Conservation (phyloP, 2,888 invertebrate species). For the Anodontia alba region DNA sequence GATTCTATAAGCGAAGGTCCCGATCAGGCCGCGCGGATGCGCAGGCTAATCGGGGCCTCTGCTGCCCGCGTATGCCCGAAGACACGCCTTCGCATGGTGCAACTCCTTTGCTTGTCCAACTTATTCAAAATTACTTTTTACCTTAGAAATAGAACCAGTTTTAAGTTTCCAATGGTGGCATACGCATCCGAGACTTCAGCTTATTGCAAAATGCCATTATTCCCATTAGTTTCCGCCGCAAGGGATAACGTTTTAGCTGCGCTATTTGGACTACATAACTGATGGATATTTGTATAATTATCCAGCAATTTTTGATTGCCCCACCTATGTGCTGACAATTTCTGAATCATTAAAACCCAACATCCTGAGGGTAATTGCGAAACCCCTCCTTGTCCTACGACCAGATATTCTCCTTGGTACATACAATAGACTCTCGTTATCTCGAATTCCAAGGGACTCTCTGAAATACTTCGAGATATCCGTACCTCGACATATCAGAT, state of each 20-base stretch:
- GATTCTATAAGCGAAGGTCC: no score
- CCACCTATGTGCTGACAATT: constrained; percentile 25
- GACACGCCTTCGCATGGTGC: no score
- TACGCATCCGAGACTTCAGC: neutral
- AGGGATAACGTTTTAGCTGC: neutral
- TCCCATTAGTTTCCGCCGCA: neutral
- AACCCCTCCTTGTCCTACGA: constrained; percentile 2
- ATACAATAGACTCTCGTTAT: no score
- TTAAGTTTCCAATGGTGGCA: neutral
- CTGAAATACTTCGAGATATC: no score
- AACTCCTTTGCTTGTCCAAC: no score
- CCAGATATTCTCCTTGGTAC: constrained; percentile 17
- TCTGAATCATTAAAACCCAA: neutral
- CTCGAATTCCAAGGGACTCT: no score
- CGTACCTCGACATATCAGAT: no score
- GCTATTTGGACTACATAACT: neutral
- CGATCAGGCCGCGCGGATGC: no score
- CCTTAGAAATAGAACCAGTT: neutral
- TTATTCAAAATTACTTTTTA: neutral
- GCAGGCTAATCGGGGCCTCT: no score
- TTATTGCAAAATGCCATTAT: neutral
- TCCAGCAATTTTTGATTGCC: constrained; percentile 8
- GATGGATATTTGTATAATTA: constrained; percentile 19
- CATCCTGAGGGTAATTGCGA: constrained; percentile 14
- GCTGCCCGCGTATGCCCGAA: no score